phyloP scores from a whole-genome alignment of 2,113 vertebrate genomes.

The Oreocharis arfaki region DNA sequence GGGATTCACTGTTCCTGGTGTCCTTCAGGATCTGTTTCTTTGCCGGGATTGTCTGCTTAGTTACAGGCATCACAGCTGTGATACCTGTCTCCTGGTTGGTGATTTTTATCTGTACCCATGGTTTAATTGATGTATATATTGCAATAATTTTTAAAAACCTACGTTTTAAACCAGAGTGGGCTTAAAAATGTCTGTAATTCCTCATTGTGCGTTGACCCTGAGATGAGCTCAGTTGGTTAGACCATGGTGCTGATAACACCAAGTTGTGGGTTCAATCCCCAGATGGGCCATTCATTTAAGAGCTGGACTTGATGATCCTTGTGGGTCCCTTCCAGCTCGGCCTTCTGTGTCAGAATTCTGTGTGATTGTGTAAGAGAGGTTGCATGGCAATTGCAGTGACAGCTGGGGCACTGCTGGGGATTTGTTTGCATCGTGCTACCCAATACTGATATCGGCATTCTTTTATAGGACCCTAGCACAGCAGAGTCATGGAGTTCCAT shows the following conservation, averaged over 20 bases:
- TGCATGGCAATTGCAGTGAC: background rate
- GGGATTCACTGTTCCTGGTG: background rate
- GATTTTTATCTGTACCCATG: background rate
- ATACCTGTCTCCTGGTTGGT: background rate
- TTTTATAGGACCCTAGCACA: background rate
- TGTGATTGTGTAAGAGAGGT: background rate
- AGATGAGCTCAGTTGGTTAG: background rate
- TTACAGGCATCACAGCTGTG: background rate
- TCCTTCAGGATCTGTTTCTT: background rate
- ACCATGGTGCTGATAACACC: background rate
- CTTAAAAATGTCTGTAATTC: background rate
- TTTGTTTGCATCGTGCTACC: background rate
- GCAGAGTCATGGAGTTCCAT: background rate
- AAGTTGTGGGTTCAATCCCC: background rate
- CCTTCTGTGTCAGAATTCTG: too few relatives aligned
- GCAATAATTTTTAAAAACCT: background rate
- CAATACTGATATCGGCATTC: fast-evolving
- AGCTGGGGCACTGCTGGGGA: background rate
- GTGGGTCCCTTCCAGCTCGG: background rate
- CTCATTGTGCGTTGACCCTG: background rate
- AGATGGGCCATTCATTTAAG: too few relatives aligned
- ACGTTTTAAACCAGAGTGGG: background rate
- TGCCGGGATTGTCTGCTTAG: background rate
- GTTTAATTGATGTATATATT: background rate
- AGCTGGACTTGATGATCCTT: background rate